Conservation (phyloP, 53 echinoderm and acorn worm genomes). For the Arbacia lixula region DNA sequence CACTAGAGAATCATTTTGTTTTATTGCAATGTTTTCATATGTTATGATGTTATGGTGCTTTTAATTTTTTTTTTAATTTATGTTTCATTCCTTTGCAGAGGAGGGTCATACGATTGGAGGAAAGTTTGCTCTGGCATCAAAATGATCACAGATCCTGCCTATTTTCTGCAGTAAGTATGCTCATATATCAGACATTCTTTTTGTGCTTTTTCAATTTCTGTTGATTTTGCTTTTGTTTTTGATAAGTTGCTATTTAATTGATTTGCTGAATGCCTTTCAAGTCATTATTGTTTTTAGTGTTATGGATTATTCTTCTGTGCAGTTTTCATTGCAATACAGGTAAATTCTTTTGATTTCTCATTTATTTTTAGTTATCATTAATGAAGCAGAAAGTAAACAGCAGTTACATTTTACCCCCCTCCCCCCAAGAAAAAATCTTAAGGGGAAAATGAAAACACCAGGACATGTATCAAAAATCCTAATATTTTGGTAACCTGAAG, state of each 20-base stretch:
- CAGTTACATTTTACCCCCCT: too few relatives aligned
- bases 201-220: neutral
- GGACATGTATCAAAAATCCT: too few relatives aligned
- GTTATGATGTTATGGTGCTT: neutral
- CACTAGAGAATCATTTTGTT: neutral
- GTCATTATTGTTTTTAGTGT: neutral
- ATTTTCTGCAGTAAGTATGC: conserved; percentile 13
- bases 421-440: too few relatives aligned
- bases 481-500: too few relatives aligned
- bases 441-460: too few relatives aligned
- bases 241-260: neutral
- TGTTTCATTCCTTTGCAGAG: neutral
- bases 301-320: too few relatives aligned
- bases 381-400: too few relatives aligned
- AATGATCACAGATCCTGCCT: conserved; percentile 15
- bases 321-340: too few relatives aligned
- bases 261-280: neutral
- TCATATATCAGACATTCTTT: neutral
- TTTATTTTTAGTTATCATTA: too few relatives aligned
- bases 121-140: conserved; percentile 4
- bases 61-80: neutral
- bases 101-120: neutral
- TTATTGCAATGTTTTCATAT: neutral
- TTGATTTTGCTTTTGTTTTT: neutral
- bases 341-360: too few relatives aligned